Conservation (phyloP, 2,888 invertebrate species). For the Hyles lineata region DNA sequence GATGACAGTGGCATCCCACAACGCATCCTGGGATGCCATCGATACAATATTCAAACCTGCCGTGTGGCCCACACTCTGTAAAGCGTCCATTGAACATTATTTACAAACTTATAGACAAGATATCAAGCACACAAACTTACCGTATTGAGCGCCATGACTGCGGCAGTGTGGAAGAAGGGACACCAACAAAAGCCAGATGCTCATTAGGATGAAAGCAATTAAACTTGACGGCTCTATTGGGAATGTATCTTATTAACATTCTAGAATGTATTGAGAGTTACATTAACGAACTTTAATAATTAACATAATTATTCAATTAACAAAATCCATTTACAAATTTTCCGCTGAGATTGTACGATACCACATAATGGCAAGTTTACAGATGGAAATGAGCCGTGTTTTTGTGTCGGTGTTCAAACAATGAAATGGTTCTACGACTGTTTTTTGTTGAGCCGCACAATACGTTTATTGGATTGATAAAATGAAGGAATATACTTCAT, state of each 20-base stretch:
- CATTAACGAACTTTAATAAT: background rate
- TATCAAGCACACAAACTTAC: constrained; percentile 36
- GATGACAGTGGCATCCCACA: constrained; percentile 78
- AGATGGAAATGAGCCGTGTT: constrained; percentile 22
- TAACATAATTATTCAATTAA: background rate
- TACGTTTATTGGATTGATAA: constrained; percentile 65
- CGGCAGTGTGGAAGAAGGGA: constrained; percentile 32
- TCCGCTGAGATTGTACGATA: background rate
- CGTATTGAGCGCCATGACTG: constrained; percentile 38
- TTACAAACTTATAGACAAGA: background rate
- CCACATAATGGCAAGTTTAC: constrained; percentile 11
- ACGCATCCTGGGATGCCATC: constrained; percentile 74
- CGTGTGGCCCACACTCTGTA: constrained; percentile 75
- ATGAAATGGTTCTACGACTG: constrained; percentile 44
- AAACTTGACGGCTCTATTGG: constrained; percentile 4
- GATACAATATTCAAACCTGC: constrained; percentile 77
- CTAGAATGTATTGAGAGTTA: background rate
- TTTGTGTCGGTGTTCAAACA: constrained; percentile 45
- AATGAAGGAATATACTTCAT: constrained; percentile 28
- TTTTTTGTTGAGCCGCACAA: constrained; percentile 53
- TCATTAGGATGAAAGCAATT: constrained; percentile 27
- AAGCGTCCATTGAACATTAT: constrained; percentile 15
- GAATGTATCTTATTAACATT: constrained; percentile 11
- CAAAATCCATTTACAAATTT: background rate
- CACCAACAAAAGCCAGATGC: constrained; percentile 36